Base-by-base conservation (phyloP, 2,797 vertebrate genomes). In the Spea hammondii region DNA sequence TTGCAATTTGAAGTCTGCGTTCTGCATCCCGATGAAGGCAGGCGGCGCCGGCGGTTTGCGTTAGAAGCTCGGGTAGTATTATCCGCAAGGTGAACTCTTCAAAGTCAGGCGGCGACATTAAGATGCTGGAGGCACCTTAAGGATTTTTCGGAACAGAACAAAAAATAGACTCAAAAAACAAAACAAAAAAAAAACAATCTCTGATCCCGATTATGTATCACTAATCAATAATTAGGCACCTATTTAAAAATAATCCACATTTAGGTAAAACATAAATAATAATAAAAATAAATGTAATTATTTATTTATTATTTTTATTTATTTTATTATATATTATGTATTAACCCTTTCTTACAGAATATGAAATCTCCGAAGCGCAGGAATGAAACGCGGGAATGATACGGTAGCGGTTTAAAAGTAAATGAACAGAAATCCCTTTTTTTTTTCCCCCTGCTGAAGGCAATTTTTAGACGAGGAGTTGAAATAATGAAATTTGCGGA, bases 401-500 rank as follows among this genome's bases (percentile, higher is more conserved):
- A 62, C 7, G n/a, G 4, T 17, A 17, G 14, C 7, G 64, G 44
- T n/a, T 11, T 32, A 32, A 57, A 14, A 54, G 13, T 45, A 72
- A 72, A 78, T 57, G 47, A 66, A 54, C 47, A 50, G n/a, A 76
- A 66, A 17, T 53, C 44, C 47, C 8, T 50, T 44, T 57, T 12
- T 57, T 62, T 14, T 14, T 66, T 72, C 48, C 65, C 62, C 13
- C 77, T 14, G 50, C 13, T 44, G 32, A 57, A 47, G 48, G 60
- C 70, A 76, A 66, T 68, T 45, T 70, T 17, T 48, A 50, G 47
- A 65, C 32, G 54, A 70, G 53, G 62, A 54, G 32, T 6, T 13
- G 14, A 49, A 47, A 70, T 80, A 80, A 80, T 80, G 49, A 50
- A 59, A 74, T 75, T 75, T 73, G 46, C 6, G 59, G 10, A 65